Percentiles rank a stretch among this genome's conserved stretches.
phyloP scores from a whole-genome alignment of 2,113 vertebrate genomes.

The Lagopus muta region DNA sequence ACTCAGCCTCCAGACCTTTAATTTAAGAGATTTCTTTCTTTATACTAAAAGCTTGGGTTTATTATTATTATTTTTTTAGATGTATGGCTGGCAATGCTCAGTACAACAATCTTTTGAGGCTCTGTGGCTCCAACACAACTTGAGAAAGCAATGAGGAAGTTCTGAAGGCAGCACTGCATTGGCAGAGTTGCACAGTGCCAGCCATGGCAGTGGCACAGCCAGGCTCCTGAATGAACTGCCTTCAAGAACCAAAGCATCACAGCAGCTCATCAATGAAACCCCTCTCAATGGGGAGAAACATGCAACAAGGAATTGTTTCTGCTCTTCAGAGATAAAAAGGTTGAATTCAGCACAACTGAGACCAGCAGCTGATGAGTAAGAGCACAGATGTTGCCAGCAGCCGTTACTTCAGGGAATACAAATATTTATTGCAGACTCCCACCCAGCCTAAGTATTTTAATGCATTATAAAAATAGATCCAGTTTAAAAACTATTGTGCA shows the following conservation, averaged over 20 bases:
- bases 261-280: neutral
- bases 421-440: conserved; percentile 11
- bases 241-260: neutral
- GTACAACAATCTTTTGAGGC: neutral
- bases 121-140: neutral
- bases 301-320: neutral
- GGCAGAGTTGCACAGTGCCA: neutral
- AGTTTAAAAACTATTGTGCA: neutral
- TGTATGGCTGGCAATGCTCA: neutral
- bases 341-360: conserved; percentile 11
- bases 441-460: conserved; percentile 19
- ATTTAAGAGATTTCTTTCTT: neutral
- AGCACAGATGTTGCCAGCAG: neutral
- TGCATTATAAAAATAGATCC: neutral
- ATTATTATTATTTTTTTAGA: neutral
- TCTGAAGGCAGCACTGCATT: neutral
- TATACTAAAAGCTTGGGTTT: accelerated
- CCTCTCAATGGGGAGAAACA: neutral
- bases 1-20: neutral
- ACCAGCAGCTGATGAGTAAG: conserved; percentile 18
- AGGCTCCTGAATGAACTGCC: neutral
- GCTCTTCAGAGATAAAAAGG: conserved; percentile 7
- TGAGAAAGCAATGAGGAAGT: neutral
- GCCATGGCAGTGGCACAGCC: neutral
- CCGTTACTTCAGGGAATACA: conserved; percentile 29